Conservation (phyloP, 2,797 vertebrate genomes). For the Poeciliopsis gracilis region DNA sequence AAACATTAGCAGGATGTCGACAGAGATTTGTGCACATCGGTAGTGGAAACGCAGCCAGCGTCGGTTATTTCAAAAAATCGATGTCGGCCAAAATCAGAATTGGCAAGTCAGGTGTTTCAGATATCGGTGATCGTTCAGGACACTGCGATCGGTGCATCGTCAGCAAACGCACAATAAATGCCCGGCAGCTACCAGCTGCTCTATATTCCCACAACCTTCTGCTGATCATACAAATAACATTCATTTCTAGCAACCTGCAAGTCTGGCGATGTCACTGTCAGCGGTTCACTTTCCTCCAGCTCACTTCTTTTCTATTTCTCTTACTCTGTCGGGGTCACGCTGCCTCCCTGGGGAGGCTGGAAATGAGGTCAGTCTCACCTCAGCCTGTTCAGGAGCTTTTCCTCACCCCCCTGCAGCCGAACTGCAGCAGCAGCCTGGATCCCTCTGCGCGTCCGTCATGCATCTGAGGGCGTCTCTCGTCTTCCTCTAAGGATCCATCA, state of each 20-base stretch:
- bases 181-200: neutral
- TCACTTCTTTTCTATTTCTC: neutral
- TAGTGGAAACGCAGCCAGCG: too few relatives aligned
- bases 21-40: too few relatives aligned
- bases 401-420: neutral
- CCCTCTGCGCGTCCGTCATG: neutral
- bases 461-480: neutral
- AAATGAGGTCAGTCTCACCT: constrained; percentile 9
- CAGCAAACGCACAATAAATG: neutral
- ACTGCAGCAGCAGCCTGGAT: neutral
- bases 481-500: neutral
- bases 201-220: neutral
- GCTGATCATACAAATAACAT: neutral
- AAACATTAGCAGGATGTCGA: too few relatives aligned
- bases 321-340: neutral
- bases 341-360: neutral
- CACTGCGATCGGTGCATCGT: neutral
- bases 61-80: too few relatives aligned
- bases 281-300: neutral
- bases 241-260: neutral
- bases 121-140: neutral
- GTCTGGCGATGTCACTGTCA: neutral
- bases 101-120: neutral
- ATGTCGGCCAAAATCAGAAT: neutral
- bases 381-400: neutral